Percentiles rank a stretch among this genome's conserved stretches.
These are phyloP conservation scores for Intellagama lesueurii DNA, from an alignment of 2,797 vertebrate genomes.

Conservation along the genomic window DNA sequence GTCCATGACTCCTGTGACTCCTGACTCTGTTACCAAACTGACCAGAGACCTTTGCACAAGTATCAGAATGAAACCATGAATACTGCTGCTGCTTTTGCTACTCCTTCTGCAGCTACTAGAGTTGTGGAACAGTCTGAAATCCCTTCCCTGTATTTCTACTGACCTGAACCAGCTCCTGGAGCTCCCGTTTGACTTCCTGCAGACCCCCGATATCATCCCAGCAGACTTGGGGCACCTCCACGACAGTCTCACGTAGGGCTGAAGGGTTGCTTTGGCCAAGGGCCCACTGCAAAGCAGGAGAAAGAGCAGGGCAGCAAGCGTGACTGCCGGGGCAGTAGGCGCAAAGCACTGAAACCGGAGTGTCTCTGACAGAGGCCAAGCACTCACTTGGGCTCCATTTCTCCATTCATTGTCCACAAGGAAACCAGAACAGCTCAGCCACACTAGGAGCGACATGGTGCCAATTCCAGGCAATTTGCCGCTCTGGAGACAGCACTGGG, in stretches of 20 bases:
- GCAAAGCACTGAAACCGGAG: too few relatives aligned
- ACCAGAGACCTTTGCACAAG: background rate
- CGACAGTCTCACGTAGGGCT: slow-evolving; percentile 73
- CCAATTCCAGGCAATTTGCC: background rate
- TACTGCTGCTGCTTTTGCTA: background rate
- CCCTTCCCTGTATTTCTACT: background rate
- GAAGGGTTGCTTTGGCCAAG: slow-evolving; percentile 77
- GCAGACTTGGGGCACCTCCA: slow-evolving; percentile 72
- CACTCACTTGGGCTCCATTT: background rate
- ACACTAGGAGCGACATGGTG: background rate
- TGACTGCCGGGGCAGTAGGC: background rate
- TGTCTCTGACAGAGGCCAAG: background rate
- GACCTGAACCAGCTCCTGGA: slow-evolving; percentile 77
- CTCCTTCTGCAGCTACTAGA: background rate
- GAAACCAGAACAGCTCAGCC: background rate
- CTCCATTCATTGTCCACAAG: background rate
- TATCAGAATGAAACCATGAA: background rate
- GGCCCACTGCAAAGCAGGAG: slow-evolving; percentile 66
- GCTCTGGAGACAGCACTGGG: background rate
- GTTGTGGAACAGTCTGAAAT: too few relatives aligned
- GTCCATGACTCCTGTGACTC: too few relatives aligned
- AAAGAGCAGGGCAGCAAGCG: background rate
- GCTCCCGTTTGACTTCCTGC: slow-evolving; percentile 73
- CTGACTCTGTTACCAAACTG: background rate
- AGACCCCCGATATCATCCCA: slow-evolving; percentile 78